Base-by-base conservation (phyloP, 1,140 invertebrate species). In the Bombus sibiricus region DNA sequence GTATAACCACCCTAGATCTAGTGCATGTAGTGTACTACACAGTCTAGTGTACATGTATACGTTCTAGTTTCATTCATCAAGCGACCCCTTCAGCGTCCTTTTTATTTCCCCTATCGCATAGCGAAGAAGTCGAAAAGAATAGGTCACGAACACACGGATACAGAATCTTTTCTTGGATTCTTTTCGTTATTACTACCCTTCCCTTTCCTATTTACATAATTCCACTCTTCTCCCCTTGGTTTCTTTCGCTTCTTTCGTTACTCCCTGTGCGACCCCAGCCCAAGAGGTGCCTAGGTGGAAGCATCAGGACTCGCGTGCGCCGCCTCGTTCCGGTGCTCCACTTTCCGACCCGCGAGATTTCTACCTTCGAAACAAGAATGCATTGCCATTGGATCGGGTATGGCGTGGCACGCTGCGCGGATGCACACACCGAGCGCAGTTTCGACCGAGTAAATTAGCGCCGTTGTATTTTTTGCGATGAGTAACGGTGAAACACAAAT, bases 401-500 rank as follows among this genome's bases (percentile, higher is more conserved):
- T 32, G n/a, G 32, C 76, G 12, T 53, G 47, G 47, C 47, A 6
- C 47, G 18, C 18, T 53, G 47, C 47, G 59, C 41, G 73, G 47
- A 79, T 77, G 66, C 82, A 68, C 47, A 66, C 47, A 22, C 9
- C 34, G 66, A n/a, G 88, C 62, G 47, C 69, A 64, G 34, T 53
- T 72, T 39, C 78, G 22, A 66, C 37, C 64, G 59, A 73, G 59
- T 47, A 39, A 68, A 83, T 69, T 34, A 43, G 22, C 62, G 53
- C 72, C 34, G 18, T 43, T 53, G 32, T 64, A 76, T 81, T 88
- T 86, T 68, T 80, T 86, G 53, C 69, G 22, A 68, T 6, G 77
- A n/a, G 28, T 76, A 81, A 89, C 62, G 74, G 37, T 37, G n/a
- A 47, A 69, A 57, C 53, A 79, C 64, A 83, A 89, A 89, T 83